phyloP scores from a whole-genome alignment of 2,113 vertebrate genomes.

The Loxodonta africana region DNA sequence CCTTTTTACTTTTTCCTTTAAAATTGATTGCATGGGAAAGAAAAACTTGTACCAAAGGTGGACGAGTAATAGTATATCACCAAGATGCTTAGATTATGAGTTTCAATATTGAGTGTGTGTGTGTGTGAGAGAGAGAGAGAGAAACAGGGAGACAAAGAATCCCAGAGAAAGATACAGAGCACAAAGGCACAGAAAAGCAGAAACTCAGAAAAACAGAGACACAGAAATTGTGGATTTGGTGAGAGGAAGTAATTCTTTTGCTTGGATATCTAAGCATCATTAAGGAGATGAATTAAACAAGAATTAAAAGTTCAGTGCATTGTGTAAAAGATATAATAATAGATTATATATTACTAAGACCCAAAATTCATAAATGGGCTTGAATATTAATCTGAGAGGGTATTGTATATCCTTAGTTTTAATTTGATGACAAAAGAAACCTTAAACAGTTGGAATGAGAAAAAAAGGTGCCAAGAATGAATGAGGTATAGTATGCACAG shows the following conservation, averaged over 20 bases:
- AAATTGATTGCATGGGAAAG: background rate
- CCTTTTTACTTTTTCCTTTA: background rate
- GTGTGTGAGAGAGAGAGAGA: background rate
- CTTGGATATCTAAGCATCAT: background rate
- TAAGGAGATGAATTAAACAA: background rate
- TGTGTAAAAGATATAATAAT: background rate
- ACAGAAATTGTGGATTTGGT: background rate
- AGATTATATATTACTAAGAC: background rate
- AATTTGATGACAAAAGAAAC: constrained; percentile 70
- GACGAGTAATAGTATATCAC: background rate
- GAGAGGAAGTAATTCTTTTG: background rate
- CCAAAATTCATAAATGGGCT: background rate
- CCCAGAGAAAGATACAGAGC: background rate
- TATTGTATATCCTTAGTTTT: constrained; percentile 63
- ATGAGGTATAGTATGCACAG: background rate
- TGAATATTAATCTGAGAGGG: background rate
- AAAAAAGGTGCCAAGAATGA: constrained; percentile 37
- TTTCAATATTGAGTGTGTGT: background rate
- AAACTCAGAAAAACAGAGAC: background rate
- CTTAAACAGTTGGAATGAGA: constrained; percentile 22
- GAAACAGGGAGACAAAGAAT: background rate
- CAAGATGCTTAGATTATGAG: background rate
- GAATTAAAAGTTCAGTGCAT: background rate
- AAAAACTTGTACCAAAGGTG: background rate
- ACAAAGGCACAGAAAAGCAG: background rate